Conservation (phyloP, 2,888 invertebrate species). For the Drosophila demipolita region DNA sequence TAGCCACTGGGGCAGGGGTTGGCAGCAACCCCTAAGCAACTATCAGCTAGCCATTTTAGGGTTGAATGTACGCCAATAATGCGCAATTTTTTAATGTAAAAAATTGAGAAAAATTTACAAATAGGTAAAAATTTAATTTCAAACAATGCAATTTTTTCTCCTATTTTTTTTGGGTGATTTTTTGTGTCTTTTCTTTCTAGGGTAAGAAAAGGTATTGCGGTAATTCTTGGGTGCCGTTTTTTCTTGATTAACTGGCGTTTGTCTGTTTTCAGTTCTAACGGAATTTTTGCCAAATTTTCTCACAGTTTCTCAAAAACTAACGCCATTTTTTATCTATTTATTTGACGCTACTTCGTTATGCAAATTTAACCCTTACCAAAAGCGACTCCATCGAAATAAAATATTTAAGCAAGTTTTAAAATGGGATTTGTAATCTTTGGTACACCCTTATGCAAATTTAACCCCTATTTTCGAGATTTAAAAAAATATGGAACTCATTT, state of each 20-base stretch:
- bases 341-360: constrained; percentile 38
- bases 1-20: constrained; percentile 18
- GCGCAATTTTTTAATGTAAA: constrained; percentile 75
- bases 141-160: constrained; percentile 56
- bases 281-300: constrained; percentile 72
- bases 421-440: not conserved
- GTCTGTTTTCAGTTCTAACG: constrained; percentile 52
- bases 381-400: constrained; percentile 20
- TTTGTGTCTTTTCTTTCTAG: constrained; percentile 32
- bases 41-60: constrained; percentile 2
- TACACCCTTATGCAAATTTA: not conserved
- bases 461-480: not conserved
- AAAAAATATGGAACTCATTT: not conserved
- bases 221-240: constrained; percentile 40
- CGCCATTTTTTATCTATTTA: constrained; percentile 27
- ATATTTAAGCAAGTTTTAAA: constrained; percentile 3
- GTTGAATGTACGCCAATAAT: constrained; percentile 66
- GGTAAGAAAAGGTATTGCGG: constrained; percentile 49
- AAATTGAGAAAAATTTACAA: constrained; percentile 56
- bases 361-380: constrained; percentile 44
- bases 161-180: constrained; percentile 59
- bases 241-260: constrained; percentile 50
- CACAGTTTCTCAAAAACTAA: constrained; percentile 36
- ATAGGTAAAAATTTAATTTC: constrained; percentile 46
- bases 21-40: constrained; percentile 19